Evolutionary conservation across 2,888 invertebrate species (phyloP).

Genomic region (Argyresthia goedartella): DNA sequence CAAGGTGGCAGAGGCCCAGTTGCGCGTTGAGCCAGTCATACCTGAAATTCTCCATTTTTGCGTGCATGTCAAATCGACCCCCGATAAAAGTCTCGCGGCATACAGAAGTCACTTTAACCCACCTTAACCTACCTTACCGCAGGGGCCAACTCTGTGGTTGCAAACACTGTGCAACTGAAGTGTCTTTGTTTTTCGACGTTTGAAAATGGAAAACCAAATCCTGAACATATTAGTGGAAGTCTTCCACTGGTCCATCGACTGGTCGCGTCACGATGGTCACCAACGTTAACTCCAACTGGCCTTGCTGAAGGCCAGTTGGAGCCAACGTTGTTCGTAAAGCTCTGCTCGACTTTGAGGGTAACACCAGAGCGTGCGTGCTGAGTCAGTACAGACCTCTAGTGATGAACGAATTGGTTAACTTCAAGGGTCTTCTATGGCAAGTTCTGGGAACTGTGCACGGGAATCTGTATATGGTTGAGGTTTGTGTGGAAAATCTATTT

Average conservation of each 20-base stretch:
- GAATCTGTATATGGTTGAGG: constrained; percentile 18
- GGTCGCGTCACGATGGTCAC: constrained; percentile 19
- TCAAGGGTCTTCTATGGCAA: constrained; percentile 45
- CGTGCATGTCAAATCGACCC: too few species aligned
- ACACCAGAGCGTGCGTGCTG: constrained; percentile 22
- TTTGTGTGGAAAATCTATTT: background rate
- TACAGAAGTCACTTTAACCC: too few species aligned
- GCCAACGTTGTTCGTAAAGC: constrained; percentile 30
- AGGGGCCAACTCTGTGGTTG: too few species aligned
- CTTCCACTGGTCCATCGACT: constrained; percentile 23
- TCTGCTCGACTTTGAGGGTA: constrained; percentile 31
- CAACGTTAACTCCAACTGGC: constrained; percentile 49
- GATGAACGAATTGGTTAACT: constrained; percentile 27
- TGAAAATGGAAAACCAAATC: constrained; percentile 21
- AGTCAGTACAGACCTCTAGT: constrained; percentile 22
- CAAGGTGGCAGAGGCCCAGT: too few species aligned
- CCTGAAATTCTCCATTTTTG: too few species aligned
- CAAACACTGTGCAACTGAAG: too few species aligned
- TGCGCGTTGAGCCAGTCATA: too few species aligned
- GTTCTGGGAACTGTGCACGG: constrained; percentile 46
- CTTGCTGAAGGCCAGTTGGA: constrained; percentile 34
- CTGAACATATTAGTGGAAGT: constrained; percentile 21
- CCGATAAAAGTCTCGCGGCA: too few species aligned
- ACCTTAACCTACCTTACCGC: too few species aligned
- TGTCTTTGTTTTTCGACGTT: too few species aligned